Conservation (phyloP, 2,888 invertebrate species). For the Machimus rusticus region DNA sequence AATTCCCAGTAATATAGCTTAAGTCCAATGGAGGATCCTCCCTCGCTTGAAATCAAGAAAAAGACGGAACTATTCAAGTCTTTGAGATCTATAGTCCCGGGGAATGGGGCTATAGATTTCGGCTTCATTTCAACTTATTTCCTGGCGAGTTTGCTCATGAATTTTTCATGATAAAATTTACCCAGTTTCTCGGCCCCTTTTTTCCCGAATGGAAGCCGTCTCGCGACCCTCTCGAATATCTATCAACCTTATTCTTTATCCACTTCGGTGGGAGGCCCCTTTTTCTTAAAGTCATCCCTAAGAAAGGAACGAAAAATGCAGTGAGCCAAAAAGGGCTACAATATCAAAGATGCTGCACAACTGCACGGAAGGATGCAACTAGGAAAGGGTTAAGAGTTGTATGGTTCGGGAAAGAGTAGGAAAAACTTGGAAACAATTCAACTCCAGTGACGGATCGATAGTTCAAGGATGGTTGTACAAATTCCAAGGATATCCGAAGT, state of each 20-base stretch:
- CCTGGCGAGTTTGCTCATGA: conserved; percentile 25
- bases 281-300: background rate
- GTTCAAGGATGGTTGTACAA: conserved; percentile 33
- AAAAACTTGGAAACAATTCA: conserved; percentile 37
- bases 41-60: background rate
- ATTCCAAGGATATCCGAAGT: conserved; percentile 38
- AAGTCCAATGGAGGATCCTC: background rate
- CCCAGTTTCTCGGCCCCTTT: background rate
- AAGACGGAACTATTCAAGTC: background rate
- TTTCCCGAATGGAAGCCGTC: background rate
- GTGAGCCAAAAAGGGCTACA: background rate
- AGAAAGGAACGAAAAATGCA: background rate
- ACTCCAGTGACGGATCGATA: conserved; percentile 32
- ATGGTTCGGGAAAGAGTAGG: background rate
- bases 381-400: background rate
- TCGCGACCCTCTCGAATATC: background rate
- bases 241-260: background rate
- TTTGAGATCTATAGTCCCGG: background rate
- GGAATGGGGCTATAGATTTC: conserved; percentile 4
- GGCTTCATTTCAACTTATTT: conserved; percentile 31
- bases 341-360: conserved; percentile 23
- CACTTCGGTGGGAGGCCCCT: background rate
- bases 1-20: background rate
- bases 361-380: conserved; percentile 13
- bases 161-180: conserved; percentile 32